A percentile compares a stretch with the other conserved stretches of the same genome.
phyloP scores from a whole-genome alignment of 2,113 vertebrate genomes.

The Syngnathoides biaculeatus region DNA sequence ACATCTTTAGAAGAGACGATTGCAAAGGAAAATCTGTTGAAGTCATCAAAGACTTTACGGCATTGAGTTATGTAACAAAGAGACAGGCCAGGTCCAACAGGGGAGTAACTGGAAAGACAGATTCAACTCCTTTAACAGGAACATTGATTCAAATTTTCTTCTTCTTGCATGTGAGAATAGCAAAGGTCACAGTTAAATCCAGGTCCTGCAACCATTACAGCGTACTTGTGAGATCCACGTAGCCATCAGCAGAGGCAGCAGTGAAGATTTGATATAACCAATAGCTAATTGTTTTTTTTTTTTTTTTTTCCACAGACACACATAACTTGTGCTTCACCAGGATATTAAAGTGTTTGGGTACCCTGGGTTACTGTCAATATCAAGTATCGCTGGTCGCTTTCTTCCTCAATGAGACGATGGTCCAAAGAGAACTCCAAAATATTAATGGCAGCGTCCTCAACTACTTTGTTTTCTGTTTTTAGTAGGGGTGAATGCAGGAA shows the following conservation, averaged over 20 bases:
- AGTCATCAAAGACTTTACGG: slow-evolving; percentile 91
- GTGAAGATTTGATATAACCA: no score
- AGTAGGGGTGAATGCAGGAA: slow-evolving; percentile 67
- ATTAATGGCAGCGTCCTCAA: slow-evolving; percentile 83
- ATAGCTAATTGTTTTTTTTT: slow-evolving; percentile 55
- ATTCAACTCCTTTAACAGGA: no score
- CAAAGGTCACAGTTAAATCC: no score
- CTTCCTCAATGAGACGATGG: slow-evolving; percentile 85
- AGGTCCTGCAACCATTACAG: no score
- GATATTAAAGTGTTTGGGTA: slow-evolving; percentile 90
- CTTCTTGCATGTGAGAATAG: no score
- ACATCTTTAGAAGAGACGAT: slow-evolving; percentile 57
- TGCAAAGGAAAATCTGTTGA: slow-evolving; percentile 68
- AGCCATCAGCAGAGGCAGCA: no score
- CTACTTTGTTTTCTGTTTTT: slow-evolving; percentile 86
- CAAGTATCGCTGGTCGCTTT: slow-evolving; percentile 85
- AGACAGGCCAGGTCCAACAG: slow-evolving; percentile 71
- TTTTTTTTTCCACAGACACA: slow-evolving; percentile 67
- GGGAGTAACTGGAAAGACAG: slow-evolving; percentile 74
- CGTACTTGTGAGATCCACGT: no score
- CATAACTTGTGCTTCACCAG: slow-evolving; percentile 88
- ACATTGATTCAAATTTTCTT: no score
- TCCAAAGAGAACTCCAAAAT: slow-evolving; percentile 50
- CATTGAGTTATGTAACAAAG: slow-evolving; percentile 60
- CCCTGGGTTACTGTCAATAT: slow-evolving; percentile 79